phyloP scores from a whole-genome alignment of 2,797 vertebrate species.

The Lagothrix lagotricha region DNA sequence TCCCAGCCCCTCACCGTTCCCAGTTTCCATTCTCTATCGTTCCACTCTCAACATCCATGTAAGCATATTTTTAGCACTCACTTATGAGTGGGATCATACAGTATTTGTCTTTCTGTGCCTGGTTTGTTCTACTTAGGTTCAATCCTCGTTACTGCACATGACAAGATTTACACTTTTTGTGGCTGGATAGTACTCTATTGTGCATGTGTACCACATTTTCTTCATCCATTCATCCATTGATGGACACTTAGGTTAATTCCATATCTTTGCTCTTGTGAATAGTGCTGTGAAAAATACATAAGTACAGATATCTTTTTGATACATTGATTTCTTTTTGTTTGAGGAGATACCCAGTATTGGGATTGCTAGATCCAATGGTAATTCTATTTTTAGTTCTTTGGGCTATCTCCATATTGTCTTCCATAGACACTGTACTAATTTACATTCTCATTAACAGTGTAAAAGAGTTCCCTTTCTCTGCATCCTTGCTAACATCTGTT shows the following conservation, averaged over 20 bases:
- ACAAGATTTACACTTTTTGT: neutral
- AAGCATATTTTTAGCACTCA: neutral
- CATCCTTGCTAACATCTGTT: neutral
- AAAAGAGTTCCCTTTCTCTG: neutral
- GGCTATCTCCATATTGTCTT: neutral
- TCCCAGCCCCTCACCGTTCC: neutral
- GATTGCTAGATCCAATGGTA: neutral
- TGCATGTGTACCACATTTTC: neutral
- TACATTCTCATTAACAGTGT: neutral
- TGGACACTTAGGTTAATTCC: neutral
- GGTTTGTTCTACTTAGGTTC: neutral
- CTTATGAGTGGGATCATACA: neutral
- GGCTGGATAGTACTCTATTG: neutral
- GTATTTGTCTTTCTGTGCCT: neutral
- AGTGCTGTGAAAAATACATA: neutral
- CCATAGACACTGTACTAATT: neutral
- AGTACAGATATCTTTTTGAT: neutral
- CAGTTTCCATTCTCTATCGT: neutral
- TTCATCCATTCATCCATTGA: neutral
- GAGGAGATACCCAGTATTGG: neutral
- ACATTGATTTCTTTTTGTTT: neutral
- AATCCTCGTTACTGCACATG: neutral
- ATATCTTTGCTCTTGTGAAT: neutral
- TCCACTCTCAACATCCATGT: neutral
- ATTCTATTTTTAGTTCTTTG: neutral